Evolutionary conservation across 1,140 invertebrate genomes (phyloP), one percentile per base, ranked within the genome.

Genomic region (Planococcus citri): DNA sequence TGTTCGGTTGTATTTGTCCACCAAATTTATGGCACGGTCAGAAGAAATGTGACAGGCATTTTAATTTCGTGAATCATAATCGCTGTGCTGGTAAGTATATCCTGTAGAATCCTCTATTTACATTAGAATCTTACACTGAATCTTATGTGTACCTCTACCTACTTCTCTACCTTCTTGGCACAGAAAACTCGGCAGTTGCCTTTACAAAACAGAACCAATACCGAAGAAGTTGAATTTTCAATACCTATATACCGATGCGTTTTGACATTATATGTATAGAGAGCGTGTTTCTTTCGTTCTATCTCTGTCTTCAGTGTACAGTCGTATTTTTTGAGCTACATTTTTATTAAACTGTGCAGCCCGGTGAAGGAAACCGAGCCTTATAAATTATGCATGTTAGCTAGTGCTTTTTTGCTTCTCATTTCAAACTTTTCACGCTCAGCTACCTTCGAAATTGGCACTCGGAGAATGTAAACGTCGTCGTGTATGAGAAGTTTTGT

Each of bases 1-100:
- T 94, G 83, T 94, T 93, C 78, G 91, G 91, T 14, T 93, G 91
- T 80, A 92, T 93, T 73, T 93, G 91, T 78, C 91, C 91, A 68
- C 90, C 89, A 76, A 91, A 90, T 74, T 25, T 64, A 25, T 64
- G 60, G 60, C 87, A 90, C 78, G 87, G 88, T 81, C 92, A 92
- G 83, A 88, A 87, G 74, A 84, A 88, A 73, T 93, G 91, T 79
- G 89, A 94, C 77, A 82, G 87, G 74, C 90, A 92, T 77, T 93
- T 92, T 80, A 84, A 85, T 71, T 84, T 87, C 75, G 88, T 93
- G 75, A 92, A 94, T 82, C 88, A 92, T 79, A 93, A 94, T 82
- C 90, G 90, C 20, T 94, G 91, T 80, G 87, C 93, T 75, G 90
- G 91, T 94, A 84, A 91, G 90, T 88, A n/a, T 51, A n/a, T n/a